Percentiles rank a stretch among this genome's conserved stretches.
phyloP scores from a whole-genome alignment of 2,113 vertebrate species.

The Varanus komodoensis region DNA sequence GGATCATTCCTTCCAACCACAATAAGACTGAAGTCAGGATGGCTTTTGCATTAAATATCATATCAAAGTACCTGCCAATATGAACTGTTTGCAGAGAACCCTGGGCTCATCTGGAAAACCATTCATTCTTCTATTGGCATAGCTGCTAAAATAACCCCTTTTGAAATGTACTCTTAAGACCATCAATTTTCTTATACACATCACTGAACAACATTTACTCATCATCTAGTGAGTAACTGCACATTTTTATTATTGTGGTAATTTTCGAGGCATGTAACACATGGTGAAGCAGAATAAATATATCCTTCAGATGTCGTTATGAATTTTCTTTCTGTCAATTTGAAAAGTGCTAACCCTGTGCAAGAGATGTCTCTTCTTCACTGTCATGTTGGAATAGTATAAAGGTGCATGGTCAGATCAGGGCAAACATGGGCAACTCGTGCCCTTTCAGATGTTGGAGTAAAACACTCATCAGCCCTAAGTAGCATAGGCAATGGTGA shows the following conservation, averaged over 20 bases:
- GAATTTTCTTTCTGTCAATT: slow-evolving; percentile 41
- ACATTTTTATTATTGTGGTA: slow-evolving; percentile 38
- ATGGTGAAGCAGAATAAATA: slow-evolving; percentile 52
- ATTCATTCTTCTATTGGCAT: slow-evolving; percentile 32
- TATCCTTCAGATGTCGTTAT: slow-evolving; percentile 39
- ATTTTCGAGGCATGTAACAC: slow-evolving; percentile 50
- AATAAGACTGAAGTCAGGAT: not conserved
- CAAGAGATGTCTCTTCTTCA: slow-evolving; percentile 35
- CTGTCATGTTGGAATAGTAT: not conserved
- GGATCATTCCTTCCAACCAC: slow-evolving; percentile 17
- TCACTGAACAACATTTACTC: slow-evolving; percentile 27
- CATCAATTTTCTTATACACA: slow-evolving; percentile 34
- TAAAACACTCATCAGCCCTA: no score
- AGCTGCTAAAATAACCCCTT: slow-evolving; percentile 46
- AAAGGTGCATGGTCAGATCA: not conserved
- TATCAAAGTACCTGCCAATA: slow-evolving; percentile 3
- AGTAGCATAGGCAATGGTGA: no score
- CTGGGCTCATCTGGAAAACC: slow-evolving; percentile 14
- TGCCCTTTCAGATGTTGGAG: no score
- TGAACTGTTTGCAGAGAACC: slow-evolving; percentile 40
- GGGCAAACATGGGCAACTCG: not conserved
- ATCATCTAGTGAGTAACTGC: slow-evolving; percentile 23
- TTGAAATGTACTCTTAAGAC: slow-evolving; percentile 33
- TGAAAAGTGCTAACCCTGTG: slow-evolving; percentile 34
- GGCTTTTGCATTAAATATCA: slow-evolving; percentile 24